phyloP scores from a whole-genome alignment of 2,888 invertebrate species.

The Beris chalybata region DNA sequence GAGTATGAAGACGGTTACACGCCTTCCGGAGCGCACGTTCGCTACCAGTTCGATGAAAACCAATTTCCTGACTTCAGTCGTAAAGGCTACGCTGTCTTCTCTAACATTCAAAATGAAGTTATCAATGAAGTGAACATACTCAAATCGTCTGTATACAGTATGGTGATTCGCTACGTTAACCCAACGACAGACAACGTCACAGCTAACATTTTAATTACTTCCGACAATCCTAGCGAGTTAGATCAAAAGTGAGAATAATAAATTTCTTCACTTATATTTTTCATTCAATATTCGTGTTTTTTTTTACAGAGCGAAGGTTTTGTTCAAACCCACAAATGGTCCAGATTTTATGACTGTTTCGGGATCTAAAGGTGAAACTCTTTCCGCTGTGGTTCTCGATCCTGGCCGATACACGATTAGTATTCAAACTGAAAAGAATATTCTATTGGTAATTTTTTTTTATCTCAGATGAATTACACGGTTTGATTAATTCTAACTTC shows the following conservation, averaged over 20 bases:
- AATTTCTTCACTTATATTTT: neutral
- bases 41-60: conserved; percentile 77
- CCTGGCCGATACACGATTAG: conserved; percentile 89
- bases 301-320: conserved; percentile 66
- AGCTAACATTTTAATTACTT: conserved; percentile 76
- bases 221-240: conserved; percentile 75
- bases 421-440: conserved; percentile 77
- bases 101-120: conserved; percentile 79
- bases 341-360: conserved; percentile 84
- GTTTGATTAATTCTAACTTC: conserved; percentile 1
- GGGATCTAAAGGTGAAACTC: conserved; percentile 71
- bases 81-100: conserved; percentile 96
- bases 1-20: conserved; percentile 87
- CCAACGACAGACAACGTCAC: conserved; percentile 73
- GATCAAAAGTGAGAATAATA: conserved; percentile 66
- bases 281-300: neutral
- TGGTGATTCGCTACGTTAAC: conserved; percentile 83
- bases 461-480: conserved; percentile 5
- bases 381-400: conserved; percentile 88
- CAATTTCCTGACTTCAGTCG: conserved; percentile 91
- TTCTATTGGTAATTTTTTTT: conserved; percentile 73
- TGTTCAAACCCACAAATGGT: conserved; percentile 69
- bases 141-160: conserved; percentile 80
- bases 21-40: conserved; percentile 69
- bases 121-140: conserved; percentile 79